These are phyloP conservation scores for Tipula vernalis DNA, from an alignment of 2,888 invertebrate species.

Conservation along the genomic window DNA sequence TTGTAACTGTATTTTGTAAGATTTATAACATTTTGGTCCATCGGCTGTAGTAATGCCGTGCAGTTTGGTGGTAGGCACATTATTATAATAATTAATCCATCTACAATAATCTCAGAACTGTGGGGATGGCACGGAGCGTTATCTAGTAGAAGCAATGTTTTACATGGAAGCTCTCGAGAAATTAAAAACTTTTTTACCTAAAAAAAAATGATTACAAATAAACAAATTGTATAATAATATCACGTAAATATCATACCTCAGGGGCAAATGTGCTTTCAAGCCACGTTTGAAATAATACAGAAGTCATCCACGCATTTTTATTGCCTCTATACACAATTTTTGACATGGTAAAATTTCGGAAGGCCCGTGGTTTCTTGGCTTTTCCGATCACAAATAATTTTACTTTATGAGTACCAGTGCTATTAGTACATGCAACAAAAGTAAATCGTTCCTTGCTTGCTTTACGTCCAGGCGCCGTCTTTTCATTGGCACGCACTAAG, in stretches of 20 bases:
- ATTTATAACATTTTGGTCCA: too few species aligned
- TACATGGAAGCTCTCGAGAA: slow-evolving; percentile 15
- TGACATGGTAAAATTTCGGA: too few species aligned
- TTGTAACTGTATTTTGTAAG: too few species aligned
- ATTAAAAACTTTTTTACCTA: slow-evolving; percentile 12
- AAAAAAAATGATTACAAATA: too few species aligned
- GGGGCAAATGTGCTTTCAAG: neutral
- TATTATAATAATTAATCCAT: slow-evolving; percentile 12
- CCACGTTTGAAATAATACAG: slow-evolving; percentile 15
- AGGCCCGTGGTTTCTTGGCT: slow-evolving; percentile 16
- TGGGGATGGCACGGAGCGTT: slow-evolving; percentile 14
- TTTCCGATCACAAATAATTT: too few species aligned
- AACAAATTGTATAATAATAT: neutral
- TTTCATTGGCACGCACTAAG: slow-evolving; percentile 8
- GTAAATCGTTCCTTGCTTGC: too few species aligned
- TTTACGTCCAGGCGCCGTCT: slow-evolving; percentile 11
- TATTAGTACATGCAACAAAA: too few species aligned
- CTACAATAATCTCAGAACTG: neutral
- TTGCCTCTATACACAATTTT: slow-evolving; percentile 13
- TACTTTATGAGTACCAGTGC: too few species aligned
- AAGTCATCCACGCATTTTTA: slow-evolving; percentile 17
- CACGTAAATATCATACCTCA: neutral
- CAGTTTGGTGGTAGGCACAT: slow-evolving; percentile 17
- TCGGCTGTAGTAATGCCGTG: slow-evolving; percentile 16
- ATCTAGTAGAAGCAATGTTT: slow-evolving; percentile 15